A percentile compares a stretch with the other conserved stretches of the same genome.
Evolutionary conservation across 2,888 invertebrate species (phyloP).

Genomic region (Melieria omissa): DNA sequence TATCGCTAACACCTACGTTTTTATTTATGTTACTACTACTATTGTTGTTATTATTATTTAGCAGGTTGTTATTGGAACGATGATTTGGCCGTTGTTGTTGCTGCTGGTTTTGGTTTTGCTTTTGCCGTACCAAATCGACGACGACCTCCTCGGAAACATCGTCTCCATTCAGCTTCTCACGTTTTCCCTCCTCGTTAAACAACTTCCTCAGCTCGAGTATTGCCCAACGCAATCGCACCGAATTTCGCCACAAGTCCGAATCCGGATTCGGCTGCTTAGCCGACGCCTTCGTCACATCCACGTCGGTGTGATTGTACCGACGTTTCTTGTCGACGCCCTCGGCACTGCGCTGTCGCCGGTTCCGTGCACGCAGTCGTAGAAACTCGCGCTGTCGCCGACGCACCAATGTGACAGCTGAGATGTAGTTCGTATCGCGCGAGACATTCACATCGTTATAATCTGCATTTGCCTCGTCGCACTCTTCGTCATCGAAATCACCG

Average conservation of each 20-base stretch:
- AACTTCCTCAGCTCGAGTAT: constrained; percentile 55
- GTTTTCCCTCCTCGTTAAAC: constrained; percentile 52
- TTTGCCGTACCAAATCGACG: constrained; percentile 37
- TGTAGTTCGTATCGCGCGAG: constrained; percentile 54
- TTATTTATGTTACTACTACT: constrained; percentile 51
- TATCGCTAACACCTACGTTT: constrained; percentile 60
- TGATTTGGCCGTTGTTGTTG: constrained; percentile 45
- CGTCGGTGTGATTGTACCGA: constrained; percentile 43
- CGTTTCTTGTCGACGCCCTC: constrained; percentile 48
- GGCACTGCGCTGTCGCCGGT: constrained; percentile 45
- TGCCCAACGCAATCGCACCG: constrained; percentile 51
- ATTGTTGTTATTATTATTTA: constrained; percentile 55
- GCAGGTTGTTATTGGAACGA: constrained; percentile 55
- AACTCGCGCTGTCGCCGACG: constrained; percentile 44
- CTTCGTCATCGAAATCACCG: constrained; percentile 42
- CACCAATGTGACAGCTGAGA: constrained; percentile 55
- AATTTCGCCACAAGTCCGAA: constrained; percentile 42
- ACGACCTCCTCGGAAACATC: constrained; percentile 36
- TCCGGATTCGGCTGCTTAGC: constrained; percentile 33
- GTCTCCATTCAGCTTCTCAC: constrained; percentile 52
- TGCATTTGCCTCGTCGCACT: constrained; percentile 44
- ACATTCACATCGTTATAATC: constrained; percentile 53
- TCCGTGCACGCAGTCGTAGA: constrained; percentile 35
- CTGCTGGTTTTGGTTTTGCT: constrained; percentile 38
- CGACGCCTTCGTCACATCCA: constrained; percentile 31